Base-by-base conservation (phyloP, 2,797 vertebrate genomes). In the Nannoperca obscura region DNA sequence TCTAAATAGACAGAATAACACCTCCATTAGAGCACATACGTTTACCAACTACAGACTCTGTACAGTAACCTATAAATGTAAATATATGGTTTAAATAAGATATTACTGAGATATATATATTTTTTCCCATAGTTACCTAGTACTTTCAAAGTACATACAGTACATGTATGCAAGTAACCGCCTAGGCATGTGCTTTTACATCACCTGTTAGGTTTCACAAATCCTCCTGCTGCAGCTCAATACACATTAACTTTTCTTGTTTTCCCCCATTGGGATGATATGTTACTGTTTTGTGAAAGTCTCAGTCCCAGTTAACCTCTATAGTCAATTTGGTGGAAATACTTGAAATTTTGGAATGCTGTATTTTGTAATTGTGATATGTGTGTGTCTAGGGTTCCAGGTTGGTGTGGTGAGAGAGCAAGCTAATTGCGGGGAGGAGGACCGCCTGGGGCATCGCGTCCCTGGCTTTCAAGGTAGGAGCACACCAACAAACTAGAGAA, bases 381-480 rank as follows among this genome's bases (percentile, higher is more conserved):
- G 32, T 32, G 36, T 36, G 36, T 36, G 8, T 36, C 9, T 83
- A 95, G 94, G 95, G 94, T 93, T 95, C 94, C 95, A 96, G 94
- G 95, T 95, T 94, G 92, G 93, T 92, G 91, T 90, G 84, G 92
- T 88, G 84, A 91, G 81, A 92, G 91, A 90, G 90, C 83, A 83
- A 89, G 91, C 89, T 89, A 88, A 88, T 87, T 86, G 87, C 86
- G 67, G 89, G 86, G 89, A 88, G 89, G 83, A 92, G 86, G 89
- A 93, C 90, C 77, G 90, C 92, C 92, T 93, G 89, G 90, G 92
- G 86, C 84, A 81, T 86, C 71, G 63, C 84, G 82, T 92, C 91
- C 93, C 92, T 85, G 90, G 89, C 84, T 91, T 81, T 91, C 75
- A 92, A 94, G 95, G 95, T 95, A 93, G 76, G 68, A 58, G 8